Evolutionary conservation across 1,140 invertebrate species (phyloP), one percentile per base, ranked within the genome.

Genomic region (Steinernema feltiae): DNA sequence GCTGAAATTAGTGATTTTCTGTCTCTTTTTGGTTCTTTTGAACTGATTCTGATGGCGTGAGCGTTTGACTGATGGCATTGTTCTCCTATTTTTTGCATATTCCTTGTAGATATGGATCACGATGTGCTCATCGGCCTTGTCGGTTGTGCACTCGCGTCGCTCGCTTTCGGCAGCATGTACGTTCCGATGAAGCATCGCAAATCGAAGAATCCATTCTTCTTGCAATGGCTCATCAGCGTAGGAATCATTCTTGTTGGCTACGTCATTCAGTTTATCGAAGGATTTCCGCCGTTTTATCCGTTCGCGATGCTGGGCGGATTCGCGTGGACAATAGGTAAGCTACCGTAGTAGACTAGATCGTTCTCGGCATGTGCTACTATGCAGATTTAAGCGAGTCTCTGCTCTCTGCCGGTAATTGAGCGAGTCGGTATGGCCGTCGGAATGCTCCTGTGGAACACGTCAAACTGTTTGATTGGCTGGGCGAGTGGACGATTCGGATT

Each of bases 371-470:
- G n/a, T 32, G 18, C 30, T 75, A 30, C 35, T 18, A 21, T 63
- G 48, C 21, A 32, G 29, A 35, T 69, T 79, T 71, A 63, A 72
- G 88, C 87, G 3, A 88, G 88, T 77, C 82, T 88, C 1, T 85
- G 82, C 79, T 87, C 87, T 3, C 87, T 88, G 32, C 86, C 87
- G 1, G 87, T 88, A 72, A 86, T 88, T 35, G 85, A 87, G 72
- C 86, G 87, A 0, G 85, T 88, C 73, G 88, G 88, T 1, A 78
- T 88, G 72, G 87, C 87, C 1, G 76, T 88, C 1, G 88, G 88
- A 0, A 77, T 88, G 63, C 87, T 88, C 75, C 82, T 88, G 21
- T 88, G 88, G 88, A 86, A 83, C 12, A 83, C 85, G 32, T 78
- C 84, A 46, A 87, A 87, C 72, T 81, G 88, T n/a, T 76, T 88